Percentiles rank a stretch among this genome's conserved stretches.
Evolutionary conservation across 2,888 invertebrate species (phyloP).

Genomic region (Machimus rusticus): DNA sequence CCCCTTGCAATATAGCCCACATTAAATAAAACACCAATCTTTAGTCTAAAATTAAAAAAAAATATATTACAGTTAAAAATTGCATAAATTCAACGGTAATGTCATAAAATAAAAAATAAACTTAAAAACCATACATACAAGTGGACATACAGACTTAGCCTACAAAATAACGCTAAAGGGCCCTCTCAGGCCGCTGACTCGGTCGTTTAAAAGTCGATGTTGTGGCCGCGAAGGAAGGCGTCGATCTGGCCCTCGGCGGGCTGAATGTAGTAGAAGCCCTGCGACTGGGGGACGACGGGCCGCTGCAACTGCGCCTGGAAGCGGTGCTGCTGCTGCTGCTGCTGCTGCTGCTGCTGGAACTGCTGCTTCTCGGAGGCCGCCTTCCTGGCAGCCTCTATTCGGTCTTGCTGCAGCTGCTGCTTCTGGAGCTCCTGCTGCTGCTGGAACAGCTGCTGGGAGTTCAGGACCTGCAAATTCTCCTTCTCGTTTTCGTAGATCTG

Average conservation of each 20-base stretch:
- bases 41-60: constrained; percentile 2
- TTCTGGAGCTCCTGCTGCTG: constrained; percentile 75
- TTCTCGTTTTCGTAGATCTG: constrained; percentile 68
- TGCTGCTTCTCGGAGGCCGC: constrained; percentile 56
- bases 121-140: constrained; percentile 31
- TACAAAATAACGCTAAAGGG: background rate
- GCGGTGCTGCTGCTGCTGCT: constrained; percentile 35
- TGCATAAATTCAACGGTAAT: constrained; percentile 21
- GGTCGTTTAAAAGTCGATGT: constrained; percentile 68
- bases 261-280: constrained; percentile 69
- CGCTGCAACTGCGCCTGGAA: constrained; percentile 44
- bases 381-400: constrained; percentile 65
- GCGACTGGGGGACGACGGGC: constrained; percentile 55
- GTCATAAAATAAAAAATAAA: constrained; percentile 4
- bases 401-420: constrained; percentile 69
- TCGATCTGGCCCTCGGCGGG: constrained; percentile 76
- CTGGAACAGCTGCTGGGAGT: constrained; percentile 71
- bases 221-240: constrained; percentile 78
- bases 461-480: constrained; percentile 68
- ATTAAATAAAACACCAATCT: background rate
- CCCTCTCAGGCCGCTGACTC: background rate
- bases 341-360: background rate
- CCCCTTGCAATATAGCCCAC: background rate
- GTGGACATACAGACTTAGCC: constrained; percentile 25
- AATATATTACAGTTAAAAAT: constrained; percentile 21